Percentiles rank a stretch among this genome's conserved stretches.
These are phyloP conservation scores for Crossoptilon crossoptilon DNA, from an alignment of 2,797 vertebrate genomes.

Conservation along the genomic window DNA sequence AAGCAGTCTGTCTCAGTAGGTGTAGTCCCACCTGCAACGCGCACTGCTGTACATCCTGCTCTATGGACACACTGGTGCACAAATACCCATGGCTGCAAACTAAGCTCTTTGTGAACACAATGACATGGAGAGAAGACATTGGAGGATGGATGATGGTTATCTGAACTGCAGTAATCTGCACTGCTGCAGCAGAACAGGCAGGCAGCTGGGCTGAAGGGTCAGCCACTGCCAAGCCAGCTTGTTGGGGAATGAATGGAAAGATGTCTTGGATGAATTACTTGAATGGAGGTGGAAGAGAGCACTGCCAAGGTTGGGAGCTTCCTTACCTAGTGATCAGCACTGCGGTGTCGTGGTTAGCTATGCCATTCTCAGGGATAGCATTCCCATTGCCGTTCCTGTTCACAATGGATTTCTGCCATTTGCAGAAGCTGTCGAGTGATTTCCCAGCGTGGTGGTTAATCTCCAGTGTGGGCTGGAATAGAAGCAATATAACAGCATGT, in stretches of 20 bases:
- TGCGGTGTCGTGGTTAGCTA: constrained; percentile 96
- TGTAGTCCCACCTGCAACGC: background rate
- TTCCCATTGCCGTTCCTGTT: constrained; percentile 93
- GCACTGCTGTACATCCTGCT: accelerated
- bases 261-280: background rate
- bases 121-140: accelerated
- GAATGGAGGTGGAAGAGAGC: background rate
- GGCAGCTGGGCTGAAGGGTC: background rate
- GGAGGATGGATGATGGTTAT: background rate
- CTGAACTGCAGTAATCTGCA: background rate
- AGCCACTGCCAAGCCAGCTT: background rate
- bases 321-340: constrained; percentile 97
- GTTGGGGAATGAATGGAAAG: accelerated
- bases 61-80: background rate
- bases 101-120: background rate
- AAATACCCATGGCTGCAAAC: background rate
- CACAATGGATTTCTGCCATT: constrained; percentile 98
- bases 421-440: constrained; percentile 98
- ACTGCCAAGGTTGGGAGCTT: accelerated
- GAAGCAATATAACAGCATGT: background rate
- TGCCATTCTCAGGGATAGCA: constrained; percentile 95
- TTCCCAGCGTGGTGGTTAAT: constrained; percentile 97
- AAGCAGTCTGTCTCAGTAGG: background rate
- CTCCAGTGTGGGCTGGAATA: constrained; percentile 91
- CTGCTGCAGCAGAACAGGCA: background rate